Evolutionary conservation across 2,888 invertebrate species (phyloP).

Genomic region (Chouioia cunea): DNA sequence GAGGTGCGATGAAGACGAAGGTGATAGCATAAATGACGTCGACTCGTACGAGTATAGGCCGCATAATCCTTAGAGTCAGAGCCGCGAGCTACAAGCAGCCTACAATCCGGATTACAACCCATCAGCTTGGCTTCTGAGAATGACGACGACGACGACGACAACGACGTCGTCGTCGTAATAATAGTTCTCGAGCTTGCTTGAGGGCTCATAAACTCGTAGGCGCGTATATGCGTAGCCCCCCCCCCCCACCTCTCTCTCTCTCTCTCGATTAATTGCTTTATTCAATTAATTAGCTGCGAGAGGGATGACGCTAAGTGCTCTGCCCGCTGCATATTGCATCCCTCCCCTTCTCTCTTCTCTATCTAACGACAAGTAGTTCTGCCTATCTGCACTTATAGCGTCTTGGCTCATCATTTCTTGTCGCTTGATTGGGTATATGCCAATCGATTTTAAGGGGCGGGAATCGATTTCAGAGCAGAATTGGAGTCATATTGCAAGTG

Average conservation of each 20-base stretch:
- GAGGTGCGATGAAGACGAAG: too few relatives aligned
- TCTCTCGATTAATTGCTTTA: slow-evolving; percentile 35
- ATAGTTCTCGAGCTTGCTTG: not conserved
- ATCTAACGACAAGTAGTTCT: too few relatives aligned
- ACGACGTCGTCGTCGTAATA: not conserved
- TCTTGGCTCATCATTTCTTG: not conserved
- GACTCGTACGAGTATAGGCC: not conserved
- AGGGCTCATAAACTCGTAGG: too few relatives aligned
- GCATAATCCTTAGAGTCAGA: slow-evolving; percentile 11
- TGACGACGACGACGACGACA: not conserved
- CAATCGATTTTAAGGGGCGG: not conserved
- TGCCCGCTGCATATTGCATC: slow-evolving; percentile 1
- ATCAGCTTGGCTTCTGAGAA: slow-evolving; percentile 10
- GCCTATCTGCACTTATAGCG: slow-evolving; percentile 3
- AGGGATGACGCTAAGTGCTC: not conserved
- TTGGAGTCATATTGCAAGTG: too few relatives aligned
- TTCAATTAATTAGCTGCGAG: slow-evolving; percentile 29
- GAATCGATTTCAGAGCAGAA: too few relatives aligned
- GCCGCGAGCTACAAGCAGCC: slow-evolving; percentile 1
- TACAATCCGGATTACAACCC: slow-evolving; percentile 19
- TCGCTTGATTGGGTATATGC: not conserved
- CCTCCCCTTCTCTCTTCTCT: slow-evolving; percentile 8
- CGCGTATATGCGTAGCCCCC: not conserved
- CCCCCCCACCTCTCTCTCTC: not conserved
- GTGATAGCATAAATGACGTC: too few relatives aligned